Conservation (phyloP, 2,113 vertebrate species). For the Phyllostomus hastatus region DNA sequence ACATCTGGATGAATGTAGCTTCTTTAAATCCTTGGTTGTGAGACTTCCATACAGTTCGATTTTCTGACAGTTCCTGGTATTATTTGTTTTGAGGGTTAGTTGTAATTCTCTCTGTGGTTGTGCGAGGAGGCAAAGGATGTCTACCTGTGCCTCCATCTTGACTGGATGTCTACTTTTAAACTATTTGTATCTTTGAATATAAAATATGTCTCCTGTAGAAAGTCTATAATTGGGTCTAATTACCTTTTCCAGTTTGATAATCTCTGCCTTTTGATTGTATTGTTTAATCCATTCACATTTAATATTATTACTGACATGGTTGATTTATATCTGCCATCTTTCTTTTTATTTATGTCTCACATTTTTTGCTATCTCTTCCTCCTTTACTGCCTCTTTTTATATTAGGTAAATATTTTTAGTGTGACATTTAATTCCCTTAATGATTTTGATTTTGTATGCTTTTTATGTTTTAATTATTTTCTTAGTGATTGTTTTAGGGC, state of each 20-base stretch:
- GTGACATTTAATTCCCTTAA: not conserved
- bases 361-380: not conserved
- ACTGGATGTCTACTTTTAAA: not conserved
- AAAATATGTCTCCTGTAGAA: not conserved
- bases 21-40: too few relatives aligned
- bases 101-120: too few relatives aligned
- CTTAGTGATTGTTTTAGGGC: not conserved
- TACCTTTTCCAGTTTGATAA: not conserved
- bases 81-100: too few relatives aligned
- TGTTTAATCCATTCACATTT: not conserved
- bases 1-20: too few relatives aligned
- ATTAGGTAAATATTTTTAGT: not conserved
- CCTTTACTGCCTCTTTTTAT: not conserved
- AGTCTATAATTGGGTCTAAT: not conserved
- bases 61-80: too few relatives aligned
- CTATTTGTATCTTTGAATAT: not conserved
- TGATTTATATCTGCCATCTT: not conserved
- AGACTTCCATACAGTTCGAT: too few relatives aligned
- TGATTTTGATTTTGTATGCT: too few relatives aligned
- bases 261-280: not conserved
- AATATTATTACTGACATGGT: not conserved
- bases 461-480: not conserved
- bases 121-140: too few relatives aligned
- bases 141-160: too few relatives aligned
- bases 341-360: not conserved